Base-by-base conservation (phyloP, 2,113 vertebrate genomes). In the Panthera uncia region DNA sequence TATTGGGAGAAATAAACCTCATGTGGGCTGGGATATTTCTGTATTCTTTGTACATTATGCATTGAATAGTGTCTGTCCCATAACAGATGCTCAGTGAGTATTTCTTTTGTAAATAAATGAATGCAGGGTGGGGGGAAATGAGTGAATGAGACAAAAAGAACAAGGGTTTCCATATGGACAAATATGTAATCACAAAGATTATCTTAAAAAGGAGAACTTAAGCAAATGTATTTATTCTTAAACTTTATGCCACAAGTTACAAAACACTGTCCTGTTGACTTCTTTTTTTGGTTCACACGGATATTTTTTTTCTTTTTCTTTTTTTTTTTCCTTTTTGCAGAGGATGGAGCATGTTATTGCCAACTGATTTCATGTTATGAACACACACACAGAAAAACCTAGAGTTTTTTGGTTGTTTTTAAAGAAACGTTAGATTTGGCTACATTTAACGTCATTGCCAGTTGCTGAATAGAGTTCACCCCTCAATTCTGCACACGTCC, bases 21-120 rank as follows among this genome's bases (percentile, higher is more conserved):
- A 82, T 18, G 3, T 41, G 9, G 15, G 12, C 1, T 78, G 29
- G 4, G 1, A 50, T 52, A 23, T 14, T 84, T 88, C 69, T 31
- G 7, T 31, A 1, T 7, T 74, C 63, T 83, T 76, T 81, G 15
- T 9, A 87, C 11, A 21, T 14, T 83, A 14, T 31, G 68, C 63
- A 61, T 92, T 41, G 10, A 79, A 57, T 4, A 41, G 3, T 81
- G 10, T 68, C 23, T 57, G 2, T 4, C 4, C 5, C 19, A 76
- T 16, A 81, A 14, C 7, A 76, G 1, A 29, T 74, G 27, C 12
- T 80, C 12, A 61, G 7, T 21, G 48, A 25, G 3, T 66, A 80
- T 15, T 55, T 96, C 2, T 61, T 89, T 74, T 73, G 41, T 85
- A 21, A 93, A 86, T 41, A 84, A 88, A 45, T 66, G 8, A 71